A percentile compares a stretch with the other conserved stretches of the same genome.
These are phyloP conservation scores for Danio kyathit DNA, from an alignment of 2,797 vertebrate species.

Conservation along the genomic window DNA sequence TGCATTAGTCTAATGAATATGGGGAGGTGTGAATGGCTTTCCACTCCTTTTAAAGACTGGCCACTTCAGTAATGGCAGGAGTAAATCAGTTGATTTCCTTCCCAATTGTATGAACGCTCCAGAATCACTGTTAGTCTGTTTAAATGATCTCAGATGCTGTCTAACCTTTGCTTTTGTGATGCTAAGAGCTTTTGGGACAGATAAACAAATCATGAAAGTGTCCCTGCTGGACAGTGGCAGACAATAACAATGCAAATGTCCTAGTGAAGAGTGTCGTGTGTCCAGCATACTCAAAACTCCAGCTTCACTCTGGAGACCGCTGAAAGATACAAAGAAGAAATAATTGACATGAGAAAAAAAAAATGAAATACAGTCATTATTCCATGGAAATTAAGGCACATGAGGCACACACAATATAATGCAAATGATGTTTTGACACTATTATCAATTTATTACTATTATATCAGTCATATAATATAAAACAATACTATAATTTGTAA, in stretches of 20 bases:
- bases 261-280: constrained; percentile 47
- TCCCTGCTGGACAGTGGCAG: constrained; percentile 56
- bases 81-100: constrained; percentile 57
- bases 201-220: constrained; percentile 65
- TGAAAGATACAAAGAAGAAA: constrained; percentile 23
- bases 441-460: not conserved
- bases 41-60: constrained; percentile 40
- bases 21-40: constrained; percentile 49
- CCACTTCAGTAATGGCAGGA: constrained; percentile 50
- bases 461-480: not conserved
- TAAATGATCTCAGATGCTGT: constrained; percentile 69
- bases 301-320: not conserved
- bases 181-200: constrained; percentile 63
- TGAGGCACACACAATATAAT: not conserved
- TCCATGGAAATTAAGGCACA: not conserved
- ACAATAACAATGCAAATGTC: constrained; percentile 63
- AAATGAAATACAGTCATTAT: not conserved
- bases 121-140: constrained; percentile 60
- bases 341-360: constrained; percentile 1
- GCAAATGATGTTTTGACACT: not conserved
- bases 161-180: constrained; percentile 68
- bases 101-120: constrained; percentile 14
- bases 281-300: not conserved
- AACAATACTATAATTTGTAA: not conserved
- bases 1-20: constrained; percentile 66